Base-by-base conservation (phyloP, 2,888 invertebrate species). In the Phlogophora meticulosa region DNA sequence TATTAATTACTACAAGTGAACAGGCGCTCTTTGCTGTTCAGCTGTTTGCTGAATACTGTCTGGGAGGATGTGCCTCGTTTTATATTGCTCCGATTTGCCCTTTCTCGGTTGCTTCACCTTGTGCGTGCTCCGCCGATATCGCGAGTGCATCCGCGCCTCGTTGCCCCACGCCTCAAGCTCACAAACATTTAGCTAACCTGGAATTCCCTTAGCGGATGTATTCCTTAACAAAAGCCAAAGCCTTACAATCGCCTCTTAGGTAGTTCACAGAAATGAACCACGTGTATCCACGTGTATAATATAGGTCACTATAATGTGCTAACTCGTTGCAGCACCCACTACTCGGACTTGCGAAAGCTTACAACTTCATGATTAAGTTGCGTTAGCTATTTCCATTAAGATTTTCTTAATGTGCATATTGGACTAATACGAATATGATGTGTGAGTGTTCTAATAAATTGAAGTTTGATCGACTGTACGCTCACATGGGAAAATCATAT, bases 81-180 rank as follows among this genome's bases (percentile, higher is more conserved):
- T 95, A 95, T 95, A 95, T 93, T 92, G 91, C 88, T 92, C 92
- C 90, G 93, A 81, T 90, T 92, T 92, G 95, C 95, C 95, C 95
- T 95, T 95, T 95, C 94, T 92, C 93, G 89, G 90, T 94, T 93
- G 93, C 94, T 81, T 94, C 94, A 95, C 95, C 94, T 94, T 94
- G 94, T 93, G 94, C 92, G 91, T 91, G 90, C 84, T 85, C 87
- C 85, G 87, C 77, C 83, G 87, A 85, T 89, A 90, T 90, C 89
- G 86, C 81, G 75, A 86, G 84, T 83, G 88, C 81, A 92, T 92
- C 91, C 90, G 87, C 81, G 85, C 84, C 86, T 76, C 65, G 58
- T 81, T 74, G 79, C 83, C 83, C 88, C 87, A 88, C 87, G 88
- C 88, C 89, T 90, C 81, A 74, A 87, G 84, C 84, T 83, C 78